Conservation (phyloP, 2,113 vertebrate species). For the Lepus americanus region DNA sequence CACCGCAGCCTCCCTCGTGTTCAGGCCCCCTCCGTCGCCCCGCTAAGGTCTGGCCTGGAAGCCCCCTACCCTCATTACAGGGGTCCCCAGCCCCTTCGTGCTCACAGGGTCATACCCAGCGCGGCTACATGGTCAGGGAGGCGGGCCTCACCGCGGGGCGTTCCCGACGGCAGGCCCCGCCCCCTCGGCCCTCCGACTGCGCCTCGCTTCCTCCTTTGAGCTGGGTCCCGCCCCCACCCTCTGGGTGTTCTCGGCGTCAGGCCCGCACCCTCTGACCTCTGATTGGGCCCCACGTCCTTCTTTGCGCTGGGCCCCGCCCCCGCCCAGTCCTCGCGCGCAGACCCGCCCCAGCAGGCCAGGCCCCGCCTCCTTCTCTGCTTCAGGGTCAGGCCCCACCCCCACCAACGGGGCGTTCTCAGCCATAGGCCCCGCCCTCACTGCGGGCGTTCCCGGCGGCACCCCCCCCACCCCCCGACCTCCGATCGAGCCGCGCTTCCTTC, state of each 20-base stretch:
- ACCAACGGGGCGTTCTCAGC: too few relatives aligned
- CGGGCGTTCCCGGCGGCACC: too few relatives aligned
- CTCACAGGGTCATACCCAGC: neutral
- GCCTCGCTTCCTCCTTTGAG: neutral
- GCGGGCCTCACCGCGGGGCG: too few relatives aligned
- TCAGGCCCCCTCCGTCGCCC: neutral
- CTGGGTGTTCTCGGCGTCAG: too few relatives aligned
- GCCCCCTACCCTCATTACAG: neutral
- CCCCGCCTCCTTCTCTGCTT: neutral
- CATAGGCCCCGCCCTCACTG: too few relatives aligned
- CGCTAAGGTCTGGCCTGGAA: neutral
- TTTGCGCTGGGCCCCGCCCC: neutral
- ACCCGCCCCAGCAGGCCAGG: neutral
- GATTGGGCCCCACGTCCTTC: too few relatives aligned
- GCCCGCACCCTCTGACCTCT: too few relatives aligned
- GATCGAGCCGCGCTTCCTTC: neutral
- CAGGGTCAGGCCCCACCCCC: too few relatives aligned
- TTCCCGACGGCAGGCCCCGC: neutral
- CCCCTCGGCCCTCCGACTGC: neutral
- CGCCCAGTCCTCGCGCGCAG: neutral
- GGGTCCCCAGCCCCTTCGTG: conserved; percentile 5
- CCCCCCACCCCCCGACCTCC: too few relatives aligned
- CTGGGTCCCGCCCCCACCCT: neutral
- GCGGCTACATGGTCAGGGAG: neutral
- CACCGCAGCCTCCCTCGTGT: neutral